A percentile compares a stretch with the other conserved stretches of the same genome.
phyloP scores from a whole-genome alignment of 1,140 invertebrate species.

The Laupala kohalensis region DNA sequence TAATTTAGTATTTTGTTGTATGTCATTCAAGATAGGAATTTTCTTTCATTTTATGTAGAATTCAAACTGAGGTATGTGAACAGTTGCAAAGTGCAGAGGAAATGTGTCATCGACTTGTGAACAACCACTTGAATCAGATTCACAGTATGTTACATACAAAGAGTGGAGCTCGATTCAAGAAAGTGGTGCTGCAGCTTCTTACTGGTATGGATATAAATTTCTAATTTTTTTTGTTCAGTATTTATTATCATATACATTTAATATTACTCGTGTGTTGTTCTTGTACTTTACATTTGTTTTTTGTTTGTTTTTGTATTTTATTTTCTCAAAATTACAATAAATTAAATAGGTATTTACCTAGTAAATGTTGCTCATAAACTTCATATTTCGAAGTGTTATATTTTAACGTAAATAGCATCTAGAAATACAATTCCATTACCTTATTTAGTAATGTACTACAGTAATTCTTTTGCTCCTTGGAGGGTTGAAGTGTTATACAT shows the following conservation, averaged over 20 bases:
- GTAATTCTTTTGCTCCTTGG: too few relatives aligned
- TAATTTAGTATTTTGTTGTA: conserved; percentile 10
- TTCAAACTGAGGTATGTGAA: conserved; percentile 41
- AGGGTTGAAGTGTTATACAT: too few relatives aligned
- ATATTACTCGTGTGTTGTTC: neutral
- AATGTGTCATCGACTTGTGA: conserved; percentile 50
- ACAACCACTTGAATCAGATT: conserved; percentile 43
- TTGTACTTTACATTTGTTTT: neutral
- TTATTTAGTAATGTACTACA: too few relatives aligned
- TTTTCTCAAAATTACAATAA: neutral
- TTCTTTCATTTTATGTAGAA: conserved; percentile 22
- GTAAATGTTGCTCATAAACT: neutral
- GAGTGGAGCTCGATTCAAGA: conserved; percentile 43
- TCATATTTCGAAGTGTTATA: neutral
- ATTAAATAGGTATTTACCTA: neutral
- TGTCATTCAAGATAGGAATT: neutral
- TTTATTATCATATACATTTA: neutral
- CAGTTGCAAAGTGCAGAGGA: conserved; percentile 42
- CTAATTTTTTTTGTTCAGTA: neutral
- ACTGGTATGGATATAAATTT: conserved; percentile 22
- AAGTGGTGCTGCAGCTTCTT: conserved; percentile 45
- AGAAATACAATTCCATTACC: too few relatives aligned
- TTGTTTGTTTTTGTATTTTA: neutral
- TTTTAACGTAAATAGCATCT: neutral
- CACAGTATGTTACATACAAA: conserved; percentile 51